These are phyloP conservation scores for Forbesichthys papilliferus DNA, from an alignment of 2,113 vertebrate species.

Conservation along the genomic window DNA sequence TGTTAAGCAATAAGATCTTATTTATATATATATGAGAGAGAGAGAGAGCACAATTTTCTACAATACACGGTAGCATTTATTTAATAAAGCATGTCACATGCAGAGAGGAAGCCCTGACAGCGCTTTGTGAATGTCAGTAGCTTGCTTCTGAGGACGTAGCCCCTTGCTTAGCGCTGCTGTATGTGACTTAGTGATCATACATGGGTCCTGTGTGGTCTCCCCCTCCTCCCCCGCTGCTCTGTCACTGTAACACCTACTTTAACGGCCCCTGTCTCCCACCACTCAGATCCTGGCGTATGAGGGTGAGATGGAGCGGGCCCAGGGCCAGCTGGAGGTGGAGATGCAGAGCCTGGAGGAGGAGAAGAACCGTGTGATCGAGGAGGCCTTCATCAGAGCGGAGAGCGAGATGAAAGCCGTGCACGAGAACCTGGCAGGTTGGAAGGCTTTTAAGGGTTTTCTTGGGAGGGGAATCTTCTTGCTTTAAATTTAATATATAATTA, in stretches of 20 bases:
- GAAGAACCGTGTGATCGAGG: constrained; percentile 91
- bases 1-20: too few species aligned
- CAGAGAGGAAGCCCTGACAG: too few species aligned
- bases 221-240: background rate
- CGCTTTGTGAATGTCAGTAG: too few species aligned
- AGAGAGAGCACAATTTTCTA: too few species aligned
- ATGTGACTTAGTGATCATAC: background rate
- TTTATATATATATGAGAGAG: too few species aligned
- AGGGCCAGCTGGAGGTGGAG: constrained; percentile 89
- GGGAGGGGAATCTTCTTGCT: background rate
- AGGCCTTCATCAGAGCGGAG: constrained; percentile 90
- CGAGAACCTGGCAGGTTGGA: constrained; percentile 92
- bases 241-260: background rate
- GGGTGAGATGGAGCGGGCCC: constrained; percentile 86
- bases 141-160: background rate
- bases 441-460: background rate
- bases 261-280: background rate
- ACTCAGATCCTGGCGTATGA: constrained; percentile 86
- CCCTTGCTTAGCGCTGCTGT: background rate
- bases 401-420: constrained; percentile 97
- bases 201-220: background rate
- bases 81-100: too few species aligned
- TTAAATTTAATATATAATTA: too few species aligned
- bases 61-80: too few species aligned
- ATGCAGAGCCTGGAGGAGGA: constrained; percentile 93